Evolutionary conservation across 35 echinoderm and acorn worm genomes (phyloP).

Genomic region (Heliocidaris tuberculata): DNA sequence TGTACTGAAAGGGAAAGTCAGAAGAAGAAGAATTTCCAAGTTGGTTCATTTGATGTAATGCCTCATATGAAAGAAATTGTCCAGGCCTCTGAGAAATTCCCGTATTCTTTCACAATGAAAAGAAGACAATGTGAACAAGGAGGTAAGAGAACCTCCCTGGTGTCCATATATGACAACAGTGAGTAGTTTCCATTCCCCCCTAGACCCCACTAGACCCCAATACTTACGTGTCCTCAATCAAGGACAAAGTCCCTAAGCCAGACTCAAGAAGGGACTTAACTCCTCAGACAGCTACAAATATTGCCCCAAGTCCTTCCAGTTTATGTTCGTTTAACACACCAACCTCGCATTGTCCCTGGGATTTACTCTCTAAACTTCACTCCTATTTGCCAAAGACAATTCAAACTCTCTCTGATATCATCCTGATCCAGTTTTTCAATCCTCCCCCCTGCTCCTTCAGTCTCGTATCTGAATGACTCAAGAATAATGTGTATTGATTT

Average conservation of each 20-base stretch:
- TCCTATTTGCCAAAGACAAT: background rate
- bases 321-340: constrained; percentile 1
- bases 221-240: background rate
- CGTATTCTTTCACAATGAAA: background rate
- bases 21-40: background rate
- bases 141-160: background rate
- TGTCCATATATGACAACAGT: background rate
- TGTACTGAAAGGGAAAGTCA: too few species aligned
- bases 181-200: background rate
- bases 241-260: background rate
- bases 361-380: constrained; percentile 29
- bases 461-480: background rate
- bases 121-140: too few species aligned
- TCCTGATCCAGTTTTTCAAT: background rate
- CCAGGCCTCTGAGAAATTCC: background rate
- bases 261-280: background rate
- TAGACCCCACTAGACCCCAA: background rate
- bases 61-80: background rate
- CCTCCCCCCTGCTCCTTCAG: background rate
- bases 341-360: background rate
- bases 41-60: background rate
- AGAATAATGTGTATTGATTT: background rate
- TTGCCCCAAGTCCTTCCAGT: constrained; percentile 13
- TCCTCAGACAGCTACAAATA: background rate
- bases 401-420: background rate